A percentile compares a stretch with the other conserved stretches of the same genome.
These are phyloP conservation scores for Limanda limanda DNA, from an alignment of 2,113 vertebrate genomes.

Conservation along the genomic window DNA sequence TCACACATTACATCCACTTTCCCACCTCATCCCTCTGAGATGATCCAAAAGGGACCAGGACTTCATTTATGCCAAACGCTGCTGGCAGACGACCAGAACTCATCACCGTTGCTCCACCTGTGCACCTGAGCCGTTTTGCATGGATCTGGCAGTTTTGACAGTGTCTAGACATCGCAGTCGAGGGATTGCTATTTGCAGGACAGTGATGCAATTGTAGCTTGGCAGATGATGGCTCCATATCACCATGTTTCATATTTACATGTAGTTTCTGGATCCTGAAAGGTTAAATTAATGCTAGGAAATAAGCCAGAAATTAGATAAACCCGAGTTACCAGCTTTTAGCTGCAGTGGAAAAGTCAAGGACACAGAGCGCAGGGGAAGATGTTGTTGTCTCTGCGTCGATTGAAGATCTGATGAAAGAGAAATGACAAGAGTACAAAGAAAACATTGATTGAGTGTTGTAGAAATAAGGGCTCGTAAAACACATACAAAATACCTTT, in stretches of 20 bases:
- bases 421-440: too few relatives aligned
- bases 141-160: slow-evolving; percentile 16
- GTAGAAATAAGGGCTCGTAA: too few relatives aligned
- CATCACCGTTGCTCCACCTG: too few relatives aligned
- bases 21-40: background rate
- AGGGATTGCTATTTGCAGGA: slow-evolving; percentile 1
- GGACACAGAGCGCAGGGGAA: too few relatives aligned
- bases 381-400: too few relatives aligned
- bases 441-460: too few relatives aligned
- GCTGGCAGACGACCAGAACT: background rate
- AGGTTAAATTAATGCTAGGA: slow-evolving; percentile 23
- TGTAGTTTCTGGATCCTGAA: background rate
- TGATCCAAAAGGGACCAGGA: slow-evolving; percentile 8
- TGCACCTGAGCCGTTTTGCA: too few relatives aligned
- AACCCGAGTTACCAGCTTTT: too few relatives aligned
- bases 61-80: slow-evolving; percentile 16
- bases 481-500: too few relatives aligned
- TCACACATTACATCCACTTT: slow-evolving; percentile 10
- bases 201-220: slow-evolving; percentile 15
- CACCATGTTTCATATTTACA: slow-evolving; percentile 24
- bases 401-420: too few relatives aligned
- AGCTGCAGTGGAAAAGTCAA: background rate
- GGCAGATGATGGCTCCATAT: background rate
- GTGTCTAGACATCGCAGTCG: slow-evolving; percentile 1
- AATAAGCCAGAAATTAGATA: background rate